A percentile compares a stretch with the other conserved stretches of the same genome.
phyloP scores from a whole-genome alignment of 2,113 vertebrate genomes.

The Lepus americanus region DNA sequence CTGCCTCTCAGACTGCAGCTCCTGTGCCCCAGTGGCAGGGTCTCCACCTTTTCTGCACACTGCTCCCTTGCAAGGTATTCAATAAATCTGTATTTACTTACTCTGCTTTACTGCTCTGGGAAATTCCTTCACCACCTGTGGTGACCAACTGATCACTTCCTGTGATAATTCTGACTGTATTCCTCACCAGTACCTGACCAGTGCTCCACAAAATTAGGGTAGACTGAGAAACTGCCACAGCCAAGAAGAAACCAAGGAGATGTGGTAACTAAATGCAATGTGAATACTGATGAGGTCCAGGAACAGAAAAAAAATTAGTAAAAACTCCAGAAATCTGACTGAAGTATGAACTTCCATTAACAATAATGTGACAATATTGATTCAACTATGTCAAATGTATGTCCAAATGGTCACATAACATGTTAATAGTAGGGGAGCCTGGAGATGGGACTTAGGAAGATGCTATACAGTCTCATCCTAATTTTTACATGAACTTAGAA shows the following conservation, averaged over 20 bases:
- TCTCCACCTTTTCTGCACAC: too few species aligned
- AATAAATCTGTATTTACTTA: too few species aligned
- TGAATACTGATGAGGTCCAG: not conserved
- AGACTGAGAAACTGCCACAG: not conserved
- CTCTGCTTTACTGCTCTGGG: too few species aligned
- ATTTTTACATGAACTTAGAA: conserved; percentile 6
- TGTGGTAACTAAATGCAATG: not conserved
- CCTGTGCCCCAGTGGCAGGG: too few species aligned
- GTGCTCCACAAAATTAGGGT: not conserved
- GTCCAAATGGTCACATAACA: not conserved
- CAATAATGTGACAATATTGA: not conserved
- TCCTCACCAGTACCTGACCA: not conserved
- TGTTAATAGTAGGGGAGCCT: not conserved
- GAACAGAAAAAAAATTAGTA: not conserved
- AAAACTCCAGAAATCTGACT: conserved; percentile 44
- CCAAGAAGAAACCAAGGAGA: not conserved
- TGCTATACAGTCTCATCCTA: not conserved
- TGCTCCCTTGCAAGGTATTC: too few species aligned
- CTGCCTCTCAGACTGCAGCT: too few species aligned
- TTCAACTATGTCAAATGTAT: conserved; percentile 30
- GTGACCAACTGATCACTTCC: too few species aligned
- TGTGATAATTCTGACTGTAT: not conserved
- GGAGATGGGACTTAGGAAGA: not conserved
- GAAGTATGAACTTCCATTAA: not conserved
- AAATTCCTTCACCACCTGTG: too few species aligned